Conservation (phyloP, 2,888 invertebrate genomes). For the Omphaloscelis lunosa region DNA sequence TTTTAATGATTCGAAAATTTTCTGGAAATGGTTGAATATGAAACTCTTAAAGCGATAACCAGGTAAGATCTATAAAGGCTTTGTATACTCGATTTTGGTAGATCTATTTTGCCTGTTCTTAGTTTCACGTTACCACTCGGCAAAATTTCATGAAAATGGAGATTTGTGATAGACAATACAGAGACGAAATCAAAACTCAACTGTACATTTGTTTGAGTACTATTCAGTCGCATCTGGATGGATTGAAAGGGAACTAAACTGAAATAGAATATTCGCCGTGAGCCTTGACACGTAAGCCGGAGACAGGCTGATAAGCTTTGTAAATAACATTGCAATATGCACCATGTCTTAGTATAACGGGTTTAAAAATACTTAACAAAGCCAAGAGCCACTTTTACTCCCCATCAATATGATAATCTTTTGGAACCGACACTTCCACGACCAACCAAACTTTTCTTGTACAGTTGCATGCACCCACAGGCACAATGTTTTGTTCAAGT, state of each 20-base stretch:
- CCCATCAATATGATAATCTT: too few relatives aligned
- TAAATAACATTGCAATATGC: too few relatives aligned
- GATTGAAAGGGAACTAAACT: neutral
- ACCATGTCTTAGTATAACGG: too few relatives aligned
- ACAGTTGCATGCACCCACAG: too few relatives aligned
- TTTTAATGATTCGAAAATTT: neutral
- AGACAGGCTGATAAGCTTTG: neutral
- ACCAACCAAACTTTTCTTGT: too few relatives aligned
- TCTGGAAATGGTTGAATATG: neutral
- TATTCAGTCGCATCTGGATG: too few relatives aligned
- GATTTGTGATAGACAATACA: neutral
- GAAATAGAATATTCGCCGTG: neutral
- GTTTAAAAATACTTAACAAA: too few relatives aligned
- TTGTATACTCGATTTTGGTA: neutral
- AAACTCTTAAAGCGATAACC: neutral
- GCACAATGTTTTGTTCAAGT: too few relatives aligned
- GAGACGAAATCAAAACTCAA: neutral
- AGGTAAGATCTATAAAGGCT: neutral
- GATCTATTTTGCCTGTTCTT: neutral
- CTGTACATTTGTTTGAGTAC: neutral
- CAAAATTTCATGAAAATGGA: neutral
- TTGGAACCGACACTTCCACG: too few relatives aligned
- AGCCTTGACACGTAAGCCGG: neutral
- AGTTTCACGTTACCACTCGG: slow-evolving; percentile 10
- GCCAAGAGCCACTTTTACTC: too few relatives aligned